Percentiles rank a stretch among this genome's conserved stretches.
Evolutionary conservation across 2,888 invertebrate species (phyloP).

Genomic region (Polylopha cassiicola): DNA sequence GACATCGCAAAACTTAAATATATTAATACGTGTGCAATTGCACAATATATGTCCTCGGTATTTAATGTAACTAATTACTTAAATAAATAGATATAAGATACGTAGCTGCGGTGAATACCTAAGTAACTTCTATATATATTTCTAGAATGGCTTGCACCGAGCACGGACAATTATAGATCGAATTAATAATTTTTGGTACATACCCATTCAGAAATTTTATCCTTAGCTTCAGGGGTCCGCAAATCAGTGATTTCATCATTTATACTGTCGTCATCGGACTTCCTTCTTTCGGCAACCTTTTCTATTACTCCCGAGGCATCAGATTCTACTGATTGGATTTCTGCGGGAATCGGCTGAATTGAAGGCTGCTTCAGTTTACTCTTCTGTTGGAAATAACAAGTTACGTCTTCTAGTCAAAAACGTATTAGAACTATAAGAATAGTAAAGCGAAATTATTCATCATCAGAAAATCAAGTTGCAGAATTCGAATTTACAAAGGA

Average conservation of each 20-base stretch:
- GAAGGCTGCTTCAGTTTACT: constrained; percentile 25
- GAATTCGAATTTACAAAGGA: too few species aligned
- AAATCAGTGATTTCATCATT: constrained; percentile 51
- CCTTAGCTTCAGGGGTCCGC: constrained; percentile 39
- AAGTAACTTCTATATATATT: too few species aligned
- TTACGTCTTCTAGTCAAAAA: too few species aligned
- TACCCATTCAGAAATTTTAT: constrained; percentile 55
- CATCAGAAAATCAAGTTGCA: too few species aligned
- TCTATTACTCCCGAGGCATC: constrained; percentile 23
- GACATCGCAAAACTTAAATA: too few species aligned
- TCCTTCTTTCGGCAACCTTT: constrained; percentile 26
- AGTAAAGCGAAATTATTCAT: too few species aligned
- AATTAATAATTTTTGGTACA: constrained; percentile 16
- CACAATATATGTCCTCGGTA: too few species aligned
- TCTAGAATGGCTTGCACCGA: not conserved
- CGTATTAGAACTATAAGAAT: too few species aligned
- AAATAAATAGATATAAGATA: too few species aligned
- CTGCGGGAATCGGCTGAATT: constrained; percentile 43
- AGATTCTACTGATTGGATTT: constrained; percentile 29
- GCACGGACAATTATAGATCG: not conserved
- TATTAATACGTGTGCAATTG: too few species aligned
- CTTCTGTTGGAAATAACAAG: constrained; percentile 34
- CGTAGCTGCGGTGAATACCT: too few species aligned
- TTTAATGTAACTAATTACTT: too few species aligned
- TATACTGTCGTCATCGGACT: constrained; percentile 48